phyloP scores from a whole-genome alignment of 2,888 invertebrate genomes.

The Zygothrica quintamaculata region DNA sequence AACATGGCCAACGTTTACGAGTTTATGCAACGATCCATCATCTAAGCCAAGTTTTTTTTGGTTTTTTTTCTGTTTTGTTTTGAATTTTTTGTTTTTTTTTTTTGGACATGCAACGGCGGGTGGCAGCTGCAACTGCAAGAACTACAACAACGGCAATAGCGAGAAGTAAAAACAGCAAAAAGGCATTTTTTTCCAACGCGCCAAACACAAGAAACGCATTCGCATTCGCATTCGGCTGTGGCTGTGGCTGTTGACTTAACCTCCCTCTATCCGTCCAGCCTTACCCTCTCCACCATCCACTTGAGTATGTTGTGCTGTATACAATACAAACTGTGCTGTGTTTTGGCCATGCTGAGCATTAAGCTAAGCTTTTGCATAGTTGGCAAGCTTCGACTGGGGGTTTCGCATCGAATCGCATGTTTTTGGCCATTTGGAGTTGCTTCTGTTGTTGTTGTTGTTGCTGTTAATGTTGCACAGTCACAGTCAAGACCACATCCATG shows the following conservation, averaged over 20 bases:
- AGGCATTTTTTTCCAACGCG: slow-evolving; percentile 63
- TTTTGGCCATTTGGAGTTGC: slow-evolving; percentile 67
- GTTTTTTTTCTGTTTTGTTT: slow-evolving; percentile 9
- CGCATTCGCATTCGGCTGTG: slow-evolving; percentile 28
- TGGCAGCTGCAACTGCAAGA: slow-evolving; percentile 60
- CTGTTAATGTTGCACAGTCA: slow-evolving; percentile 26
- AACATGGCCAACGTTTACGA: slow-evolving; percentile 50
- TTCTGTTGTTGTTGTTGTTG: slow-evolving; percentile 17
- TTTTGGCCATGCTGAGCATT: slow-evolving; percentile 27
- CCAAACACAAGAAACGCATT: slow-evolving; percentile 80
- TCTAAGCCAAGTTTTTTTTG: slow-evolving; percentile 37
- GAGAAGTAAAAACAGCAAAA: slow-evolving; percentile 54
- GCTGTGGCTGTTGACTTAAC: slow-evolving; percentile 4
- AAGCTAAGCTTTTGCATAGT: slow-evolving; percentile 36
- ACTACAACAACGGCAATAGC: slow-evolving; percentile 33
- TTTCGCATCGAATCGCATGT: slow-evolving; percentile 56
- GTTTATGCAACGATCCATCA: slow-evolving; percentile 76
- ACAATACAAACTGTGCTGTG: too few species aligned
- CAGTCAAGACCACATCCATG: slow-evolving; percentile 40
- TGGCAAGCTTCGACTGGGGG: slow-evolving; percentile 27
- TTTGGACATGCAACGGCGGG: slow-evolving; percentile 47
- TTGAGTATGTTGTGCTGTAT: slow-evolving; percentile 26
- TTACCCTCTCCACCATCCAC: too few species aligned
- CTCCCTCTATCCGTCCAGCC: slow-evolving; percentile 2
- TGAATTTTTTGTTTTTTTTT: slow-evolving; percentile 4